Evolutionary conservation across 1,140 invertebrate species (phyloP), one percentile per base, ranked within the genome.

Genomic region (Aethina tumida): DNA sequence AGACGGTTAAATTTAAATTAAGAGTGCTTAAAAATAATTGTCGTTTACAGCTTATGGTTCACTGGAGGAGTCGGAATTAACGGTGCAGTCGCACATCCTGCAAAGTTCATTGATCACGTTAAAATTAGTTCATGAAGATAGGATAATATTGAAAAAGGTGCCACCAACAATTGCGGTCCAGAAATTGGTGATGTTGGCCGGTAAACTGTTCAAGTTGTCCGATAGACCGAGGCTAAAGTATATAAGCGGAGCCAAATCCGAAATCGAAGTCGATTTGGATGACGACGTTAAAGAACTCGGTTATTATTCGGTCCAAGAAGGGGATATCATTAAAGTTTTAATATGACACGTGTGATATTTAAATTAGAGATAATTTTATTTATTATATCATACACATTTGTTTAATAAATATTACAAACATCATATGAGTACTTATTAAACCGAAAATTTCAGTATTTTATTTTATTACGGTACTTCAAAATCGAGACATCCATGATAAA

Each of bases 221-320:
- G 59, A 52, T 13, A 55, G 58, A 12, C 69, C 69, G 0, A 60
- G 53, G 4, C 57, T 75, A 12, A 65, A 63, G 39, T 63, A 73
- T 44, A 51, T 66, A 22, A 68, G 70, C 49, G 62, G 67, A 41
- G 60, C 63, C 73, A 58, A 79, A 43, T 71, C 74, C 4, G 69
- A 75, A 19, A 69, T 79, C 20, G 73, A 81, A 59, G 79, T 89
- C 50, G 66, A 67, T 42, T 58, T 92, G 34, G 82, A 89, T 42
- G 90, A 90, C 58, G 74, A 77, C 35, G 73, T 84, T 36, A 82
- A 86, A 60, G 75, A 84, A 48, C 59, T 94, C 18, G 73, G 74
- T 41, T 90, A 79, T 62, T 94, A 83, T 64, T 89, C 86, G 0
- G 66, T 93, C 20, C 81, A 89, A 67, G 75, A 84, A 52, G 81